phyloP scores from a whole-genome alignment of 2,113 vertebrate species.

The Phrynosoma blainvillii region DNA sequence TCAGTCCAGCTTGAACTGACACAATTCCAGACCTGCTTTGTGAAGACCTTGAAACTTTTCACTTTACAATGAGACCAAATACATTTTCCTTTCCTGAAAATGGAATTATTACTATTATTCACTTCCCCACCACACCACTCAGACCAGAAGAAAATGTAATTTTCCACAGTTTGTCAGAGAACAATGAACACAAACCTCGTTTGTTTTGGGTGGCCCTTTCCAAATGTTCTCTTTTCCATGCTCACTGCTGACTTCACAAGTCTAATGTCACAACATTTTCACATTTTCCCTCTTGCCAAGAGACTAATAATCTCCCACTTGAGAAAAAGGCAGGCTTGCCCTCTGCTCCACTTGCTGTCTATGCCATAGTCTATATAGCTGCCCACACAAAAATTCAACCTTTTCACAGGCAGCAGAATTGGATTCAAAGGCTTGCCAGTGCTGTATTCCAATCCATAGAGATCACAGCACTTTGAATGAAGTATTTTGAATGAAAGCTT shows the following conservation, averaged over 20 bases:
- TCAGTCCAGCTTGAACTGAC: neutral
- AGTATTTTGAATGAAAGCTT: slow-evolving; percentile 1
- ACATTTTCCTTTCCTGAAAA: neutral
- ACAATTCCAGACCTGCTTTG: neutral
- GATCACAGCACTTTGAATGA: slow-evolving; percentile 14
- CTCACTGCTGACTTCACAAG: slow-evolving; percentile 60
- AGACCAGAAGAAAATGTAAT: slow-evolving; percentile 28
- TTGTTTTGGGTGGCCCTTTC: slow-evolving; percentile 46
- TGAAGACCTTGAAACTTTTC: neutral
- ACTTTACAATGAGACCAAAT: neutral
- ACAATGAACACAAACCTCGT: slow-evolving; percentile 43
- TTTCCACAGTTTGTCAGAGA: slow-evolving; percentile 50
- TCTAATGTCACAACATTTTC: slow-evolving; percentile 52
- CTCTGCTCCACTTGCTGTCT: slow-evolving; percentile 41
- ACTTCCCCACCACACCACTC: neutral
- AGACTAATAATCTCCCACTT: neutral
- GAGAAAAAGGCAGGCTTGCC: slow-evolving; percentile 65
- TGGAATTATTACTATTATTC: neutral
- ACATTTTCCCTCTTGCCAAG: slow-evolving; percentile 56
- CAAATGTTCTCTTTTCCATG: slow-evolving; percentile 19
- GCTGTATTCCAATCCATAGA: slow-evolving; percentile 25
- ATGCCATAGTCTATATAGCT: slow-evolving; percentile 54
- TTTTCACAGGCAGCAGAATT: slow-evolving; percentile 45
- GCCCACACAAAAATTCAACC: slow-evolving; percentile 68
- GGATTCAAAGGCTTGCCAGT: slow-evolving; percentile 50